Conservation (phyloP, 2,113 vertebrate species). For the Xenopus laevis region DNA sequence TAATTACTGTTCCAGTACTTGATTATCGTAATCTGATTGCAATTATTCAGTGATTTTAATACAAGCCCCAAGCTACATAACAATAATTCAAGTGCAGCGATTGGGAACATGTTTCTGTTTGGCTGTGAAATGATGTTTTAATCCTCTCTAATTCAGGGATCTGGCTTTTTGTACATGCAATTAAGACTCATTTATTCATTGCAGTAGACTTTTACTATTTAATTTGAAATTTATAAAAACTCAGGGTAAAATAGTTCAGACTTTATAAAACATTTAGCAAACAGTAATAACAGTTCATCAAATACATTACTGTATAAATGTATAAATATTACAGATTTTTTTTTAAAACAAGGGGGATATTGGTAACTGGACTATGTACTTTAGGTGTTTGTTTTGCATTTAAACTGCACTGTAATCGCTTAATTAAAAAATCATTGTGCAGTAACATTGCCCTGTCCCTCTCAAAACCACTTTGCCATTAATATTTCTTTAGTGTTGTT, state of each 20-base stretch:
- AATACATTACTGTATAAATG: background rate
- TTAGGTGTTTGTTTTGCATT: background rate
- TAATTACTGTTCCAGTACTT: slow-evolving; percentile 98
- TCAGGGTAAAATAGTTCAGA: slow-evolving; percentile 74
- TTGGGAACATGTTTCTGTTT: slow-evolving; percentile 96
- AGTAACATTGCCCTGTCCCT: too few species aligned
- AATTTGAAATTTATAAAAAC: slow-evolving; percentile 78
- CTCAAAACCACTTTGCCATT: too few species aligned
- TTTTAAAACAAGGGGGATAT: background rate
- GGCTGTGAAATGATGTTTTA: slow-evolving; percentile 91
- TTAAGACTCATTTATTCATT: slow-evolving; percentile 81
- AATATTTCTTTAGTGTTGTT: too few species aligned
- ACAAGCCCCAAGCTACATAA: slow-evolving; percentile 97
- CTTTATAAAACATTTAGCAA: slow-evolving; percentile 59
- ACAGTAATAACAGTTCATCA: slow-evolving; percentile 17
- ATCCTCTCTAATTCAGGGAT: slow-evolving; percentile 77
- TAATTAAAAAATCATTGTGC: too few species aligned
- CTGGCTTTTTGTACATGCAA: slow-evolving; percentile 71
- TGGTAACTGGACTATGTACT: background rate
- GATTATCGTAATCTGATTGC: slow-evolving; percentile 99
- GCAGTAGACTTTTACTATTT: slow-evolving; percentile 77
- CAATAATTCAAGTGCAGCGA: slow-evolving; percentile 98
- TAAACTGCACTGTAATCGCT: too few species aligned
- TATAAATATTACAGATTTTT: too few species aligned
- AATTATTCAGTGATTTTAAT: slow-evolving; percentile 99